Conservation (phyloP, 2,797 vertebrate species). For the Psittacula echo region DNA sequence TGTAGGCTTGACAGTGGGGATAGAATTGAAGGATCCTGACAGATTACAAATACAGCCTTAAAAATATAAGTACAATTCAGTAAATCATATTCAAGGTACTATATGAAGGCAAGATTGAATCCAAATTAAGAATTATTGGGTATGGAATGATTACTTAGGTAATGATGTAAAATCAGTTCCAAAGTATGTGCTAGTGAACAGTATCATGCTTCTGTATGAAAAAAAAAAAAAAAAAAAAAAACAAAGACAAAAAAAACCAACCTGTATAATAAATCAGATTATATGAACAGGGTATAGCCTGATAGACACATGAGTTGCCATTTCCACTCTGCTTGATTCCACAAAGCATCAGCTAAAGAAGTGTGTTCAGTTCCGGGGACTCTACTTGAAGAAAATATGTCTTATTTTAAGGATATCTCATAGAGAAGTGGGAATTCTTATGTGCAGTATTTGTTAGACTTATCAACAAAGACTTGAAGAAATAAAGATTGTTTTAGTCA, state of each 20-base stretch:
- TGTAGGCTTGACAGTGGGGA: neutral
- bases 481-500: neutral
- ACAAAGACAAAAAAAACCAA: neutral
- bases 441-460: neutral
- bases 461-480: neutral
- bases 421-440: neutral
- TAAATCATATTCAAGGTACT: neutral
- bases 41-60: neutral
- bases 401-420: neutral
- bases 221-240: neutral
- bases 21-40: neutral
- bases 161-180: neutral
- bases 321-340: neutral
- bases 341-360: neutral
- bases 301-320: neutral
- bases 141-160: neutral
- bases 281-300: neutral
- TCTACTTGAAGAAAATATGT: neutral
- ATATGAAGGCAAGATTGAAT: neutral
- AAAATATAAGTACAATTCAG: neutral
- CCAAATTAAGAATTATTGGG: neutral
- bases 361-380: neutral
- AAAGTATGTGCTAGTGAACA: neutral
- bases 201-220: no score
- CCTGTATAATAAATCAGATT: neutral